Conservation (phyloP, 2,797 vertebrate genomes). For the Lacerta bilineata region DNA sequence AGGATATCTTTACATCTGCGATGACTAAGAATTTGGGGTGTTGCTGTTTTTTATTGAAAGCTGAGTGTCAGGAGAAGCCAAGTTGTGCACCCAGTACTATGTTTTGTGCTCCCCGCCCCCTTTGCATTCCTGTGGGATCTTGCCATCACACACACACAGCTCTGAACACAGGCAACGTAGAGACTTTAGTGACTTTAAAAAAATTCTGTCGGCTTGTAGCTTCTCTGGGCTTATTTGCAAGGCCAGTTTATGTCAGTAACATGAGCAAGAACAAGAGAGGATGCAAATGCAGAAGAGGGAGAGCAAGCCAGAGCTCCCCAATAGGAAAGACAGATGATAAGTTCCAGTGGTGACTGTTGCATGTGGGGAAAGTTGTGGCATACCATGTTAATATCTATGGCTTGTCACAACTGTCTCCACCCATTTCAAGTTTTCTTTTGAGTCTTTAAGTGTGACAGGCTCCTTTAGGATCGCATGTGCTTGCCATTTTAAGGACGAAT, state of each 20-base stretch:
- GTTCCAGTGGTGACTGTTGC: no score
- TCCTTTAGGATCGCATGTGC: not conserved
- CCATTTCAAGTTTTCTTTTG: not conserved
- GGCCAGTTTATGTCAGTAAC: not conserved
- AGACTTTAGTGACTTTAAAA: not conserved
- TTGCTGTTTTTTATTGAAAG: not conserved
- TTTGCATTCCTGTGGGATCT: not conserved
- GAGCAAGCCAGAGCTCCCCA: not conserved
- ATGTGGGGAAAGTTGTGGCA: no score
- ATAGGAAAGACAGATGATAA: not conserved
- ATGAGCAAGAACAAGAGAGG: not conserved
- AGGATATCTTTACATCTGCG: not conserved
- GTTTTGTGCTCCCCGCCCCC: no score
- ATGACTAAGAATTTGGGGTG: not conserved
- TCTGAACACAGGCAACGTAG: no score
- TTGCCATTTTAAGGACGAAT: not conserved
- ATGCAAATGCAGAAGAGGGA: not conserved
- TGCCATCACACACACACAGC: not conserved
- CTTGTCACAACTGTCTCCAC: no score
- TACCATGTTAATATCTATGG: no score
- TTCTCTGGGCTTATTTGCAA: slow-evolving; percentile 4
- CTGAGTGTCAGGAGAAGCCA: not conserved
- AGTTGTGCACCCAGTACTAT: not conserved
- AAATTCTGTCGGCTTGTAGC: not conserved
- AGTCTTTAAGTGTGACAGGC: not conserved